Conservation (phyloP, 2,888 invertebrate species). For the Agapostemon virescens region DNA sequence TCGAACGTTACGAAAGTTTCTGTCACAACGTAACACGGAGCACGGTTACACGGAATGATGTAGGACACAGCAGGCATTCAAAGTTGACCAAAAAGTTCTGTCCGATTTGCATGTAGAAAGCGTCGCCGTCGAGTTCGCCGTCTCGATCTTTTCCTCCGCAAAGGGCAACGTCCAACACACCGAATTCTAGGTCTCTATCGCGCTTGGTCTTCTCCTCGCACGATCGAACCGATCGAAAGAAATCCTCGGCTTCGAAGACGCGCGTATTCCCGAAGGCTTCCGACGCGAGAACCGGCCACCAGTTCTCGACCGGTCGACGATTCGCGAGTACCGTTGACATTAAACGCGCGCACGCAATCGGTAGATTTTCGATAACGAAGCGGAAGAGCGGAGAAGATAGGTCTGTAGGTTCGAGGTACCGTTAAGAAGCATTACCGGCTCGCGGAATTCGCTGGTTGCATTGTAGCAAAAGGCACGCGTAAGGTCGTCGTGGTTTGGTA, state of each 20-base stretch:
- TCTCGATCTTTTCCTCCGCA: background rate
- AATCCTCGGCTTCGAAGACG: no score
- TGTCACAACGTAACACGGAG: slow-evolving; percentile 39
- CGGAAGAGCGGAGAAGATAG: slow-evolving; percentile 55
- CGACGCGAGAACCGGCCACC: no score
- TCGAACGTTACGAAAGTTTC: slow-evolving; percentile 46
- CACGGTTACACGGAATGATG: slow-evolving; percentile 40
- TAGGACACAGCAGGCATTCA: slow-evolving; percentile 45
- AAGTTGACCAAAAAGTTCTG: slow-evolving; percentile 30
- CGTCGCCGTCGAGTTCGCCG: slow-evolving; percentile 22
- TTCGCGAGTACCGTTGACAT: background rate
- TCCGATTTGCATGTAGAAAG: slow-evolving; percentile 35
- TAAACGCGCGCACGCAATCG: background rate
- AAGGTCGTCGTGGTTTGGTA: slow-evolving; percentile 57
- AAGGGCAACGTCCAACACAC: background rate
- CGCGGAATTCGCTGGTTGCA: slow-evolving; percentile 63
- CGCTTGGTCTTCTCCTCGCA: no score
- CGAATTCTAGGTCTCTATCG: background rate
- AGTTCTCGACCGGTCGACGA: no score
- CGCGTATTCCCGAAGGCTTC: no score
- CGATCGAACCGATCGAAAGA: background rate
- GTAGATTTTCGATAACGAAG: slow-evolving; percentile 30
- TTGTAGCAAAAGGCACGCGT: slow-evolving; percentile 50
- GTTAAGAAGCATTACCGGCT: slow-evolving; percentile 60
- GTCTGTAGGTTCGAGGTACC: slow-evolving; percentile 64